Evolutionary conservation across 2,888 invertebrate genomes (phyloP), one percentile per base, ranked within the genome.

Genomic region (Sarcophaga carnaria): DNA sequence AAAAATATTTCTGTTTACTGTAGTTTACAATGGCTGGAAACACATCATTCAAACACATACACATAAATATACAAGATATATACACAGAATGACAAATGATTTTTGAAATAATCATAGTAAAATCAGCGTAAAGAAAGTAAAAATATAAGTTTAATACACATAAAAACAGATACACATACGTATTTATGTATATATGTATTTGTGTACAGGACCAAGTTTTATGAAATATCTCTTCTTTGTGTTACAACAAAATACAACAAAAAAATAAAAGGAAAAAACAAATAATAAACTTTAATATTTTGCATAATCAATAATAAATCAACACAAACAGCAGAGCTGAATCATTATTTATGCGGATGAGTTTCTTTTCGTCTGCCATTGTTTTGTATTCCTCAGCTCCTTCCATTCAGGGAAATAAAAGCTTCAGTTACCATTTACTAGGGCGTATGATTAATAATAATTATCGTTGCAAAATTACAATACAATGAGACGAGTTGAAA

Each of bases 221-320:
- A 62, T 62, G 54, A 54, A 54, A 17, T 54, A 54, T 54, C 54
- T 62, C n/a, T 62, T 17, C 6, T 62, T 20, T 62, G n/a, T 62
- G 14, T 70, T 70, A 49, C 25, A 20, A 47, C 14, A 22, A 20
- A 72, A 37, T 37, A 37, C 37, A 37, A 37, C 37, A 37, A 37
- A 20, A 20, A 20, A 20, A 20, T 20, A 20, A 20, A 20, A 20
- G 20, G 20, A 6, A 6, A 37, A 37, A 0, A 37, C 6, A 6
- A 37, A 64, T 14, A 78, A 37, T 72, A 59, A 60, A 75, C 45
- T 75, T 84, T 69, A 64, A 59, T 70, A 70, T 78, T 83, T 75
- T 83, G 70, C 80, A 80, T 87, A 81, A 87, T 84, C 83, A 87
- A 79, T 87, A 75, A 87, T 76, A 80, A 80, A 83, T 74, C 80